Conservation (phyloP, 2,113 vertebrate species). For the rabbit (Oryctolagus cuniculus) region mOryCun1.1 NC_091432.1:38198001-38198500, state of each 20-base stretch:
- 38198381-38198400: neutral
- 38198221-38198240: neutral
- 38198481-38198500: neutral
- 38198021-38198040: no score
- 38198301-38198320: neutral
- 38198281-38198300: neutral
- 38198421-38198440: neutral
- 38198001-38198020: no score
- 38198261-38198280: neutral
- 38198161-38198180: no score
- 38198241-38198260: neutral
- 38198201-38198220: neutral
- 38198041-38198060: no score
- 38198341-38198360: neutral
- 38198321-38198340: neutral
- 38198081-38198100: no score
- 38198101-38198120: no score
- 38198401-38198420: neutral
- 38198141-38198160: no score
- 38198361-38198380: neutral
- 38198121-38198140: no score
- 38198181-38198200: no score
- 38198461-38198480: constrained; percentile 2
- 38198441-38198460: neutral
- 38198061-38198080: no score